Percentiles rank a stretch among this genome's conserved stretches.
Evolutionary conservation across 1,140 invertebrate genomes (phyloP).

Genomic region (Homalodisca vitripennis): DNA sequence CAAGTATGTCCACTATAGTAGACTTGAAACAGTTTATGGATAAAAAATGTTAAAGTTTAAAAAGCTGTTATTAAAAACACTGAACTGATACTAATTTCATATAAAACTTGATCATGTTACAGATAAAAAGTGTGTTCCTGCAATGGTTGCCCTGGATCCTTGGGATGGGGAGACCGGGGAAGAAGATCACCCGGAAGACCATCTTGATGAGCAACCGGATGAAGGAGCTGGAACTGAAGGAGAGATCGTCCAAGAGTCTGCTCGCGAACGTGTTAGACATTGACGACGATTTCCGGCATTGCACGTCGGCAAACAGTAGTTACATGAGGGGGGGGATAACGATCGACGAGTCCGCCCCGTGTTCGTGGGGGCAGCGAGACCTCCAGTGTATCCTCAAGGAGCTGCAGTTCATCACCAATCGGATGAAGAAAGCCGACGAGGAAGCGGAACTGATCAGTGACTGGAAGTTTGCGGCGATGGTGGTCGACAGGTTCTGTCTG

Average conservation of each 20-base stretch:
- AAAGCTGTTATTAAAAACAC: no score
- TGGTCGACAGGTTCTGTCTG: slow-evolving; percentile 96
- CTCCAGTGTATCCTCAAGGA: slow-evolving; percentile 85
- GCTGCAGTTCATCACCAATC: slow-evolving; percentile 89
- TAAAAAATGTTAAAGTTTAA: no score
- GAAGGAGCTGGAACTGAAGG: slow-evolving; percentile 88
- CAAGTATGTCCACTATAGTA: no score
- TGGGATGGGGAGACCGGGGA: slow-evolving; percentile 90
- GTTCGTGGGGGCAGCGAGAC: slow-evolving; percentile 57
- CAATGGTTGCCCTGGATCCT: slow-evolving; percentile 96
- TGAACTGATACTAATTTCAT: background rate
- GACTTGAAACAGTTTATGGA: no score
- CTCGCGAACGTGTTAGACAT: slow-evolving; percentile 93
- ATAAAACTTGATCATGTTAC: slow-evolving; percentile 41
- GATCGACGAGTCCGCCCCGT: slow-evolving; percentile 47
- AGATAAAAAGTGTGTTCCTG: slow-evolving; percentile 91
- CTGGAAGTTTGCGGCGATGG: slow-evolving; percentile 99
- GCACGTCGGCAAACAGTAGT: slow-evolving; percentile 53
- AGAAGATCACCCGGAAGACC: slow-evolving; percentile 89
- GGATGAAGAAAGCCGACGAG: slow-evolving; percentile 87
- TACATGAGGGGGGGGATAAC: slow-evolving; percentile 47
- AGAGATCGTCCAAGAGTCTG: slow-evolving; percentile 88
- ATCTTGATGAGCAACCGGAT: slow-evolving; percentile 85
- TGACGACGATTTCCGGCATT: slow-evolving; percentile 84
- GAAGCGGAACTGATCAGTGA: slow-evolving; percentile 91